Percentiles rank a stretch among this genome's conserved stretches.
Evolutionary conservation across 35 echinoderm and acorn worm genomes (phyloP).

Genomic region (Ophioderma brevispina): DNA sequence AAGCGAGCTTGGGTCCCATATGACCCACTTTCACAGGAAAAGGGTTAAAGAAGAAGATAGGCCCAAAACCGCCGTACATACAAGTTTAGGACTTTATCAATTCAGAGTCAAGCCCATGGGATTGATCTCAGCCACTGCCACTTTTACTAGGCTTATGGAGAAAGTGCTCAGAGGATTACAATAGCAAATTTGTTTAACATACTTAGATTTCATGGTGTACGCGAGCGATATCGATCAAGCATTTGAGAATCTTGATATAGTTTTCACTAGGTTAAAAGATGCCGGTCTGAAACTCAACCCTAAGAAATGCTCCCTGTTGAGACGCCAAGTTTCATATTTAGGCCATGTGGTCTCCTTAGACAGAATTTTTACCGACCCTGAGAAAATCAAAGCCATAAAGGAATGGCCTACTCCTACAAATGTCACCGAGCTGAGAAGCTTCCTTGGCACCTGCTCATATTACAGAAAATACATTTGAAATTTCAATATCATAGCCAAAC

Average conservation of each 20-base stretch:
- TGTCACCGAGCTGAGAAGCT: conserved; percentile 43
- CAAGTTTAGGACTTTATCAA: conserved; percentile 44
- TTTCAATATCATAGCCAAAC: conserved; percentile 47
- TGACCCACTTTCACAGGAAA: no score
- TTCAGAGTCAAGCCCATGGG: conserved; percentile 61
- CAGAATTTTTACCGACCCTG: conserved; percentile 50
- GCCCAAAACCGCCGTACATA: conserved; percentile 57
- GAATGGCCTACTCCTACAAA: conserved; percentile 42
- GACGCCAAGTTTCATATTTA: conserved; percentile 48
- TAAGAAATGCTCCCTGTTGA: conserved; percentile 76
- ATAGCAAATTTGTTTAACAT: conserved; percentile 62
- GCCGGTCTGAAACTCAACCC: conserved; percentile 66
- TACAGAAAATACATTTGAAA: conserved; percentile 51
- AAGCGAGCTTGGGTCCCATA: no score
- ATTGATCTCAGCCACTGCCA: conserved; percentile 34
- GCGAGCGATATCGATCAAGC: not conserved
- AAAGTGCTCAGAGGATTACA: conserved; percentile 36
- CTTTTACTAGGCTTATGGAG: conserved; percentile 66
- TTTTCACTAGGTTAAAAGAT: conserved; percentile 11
- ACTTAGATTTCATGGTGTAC: conserved; percentile 77
- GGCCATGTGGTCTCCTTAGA: conserved; percentile 51
- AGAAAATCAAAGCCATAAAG: conserved; percentile 32
- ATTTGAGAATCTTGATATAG: conserved; percentile 23
- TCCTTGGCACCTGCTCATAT: conserved; percentile 54
- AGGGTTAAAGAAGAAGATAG: conserved; percentile 45